Evolutionary conservation across 2,888 invertebrate genomes (phyloP), one percentile per base, ranked within the genome.

Genomic region (Apodemia mormo): DNA sequence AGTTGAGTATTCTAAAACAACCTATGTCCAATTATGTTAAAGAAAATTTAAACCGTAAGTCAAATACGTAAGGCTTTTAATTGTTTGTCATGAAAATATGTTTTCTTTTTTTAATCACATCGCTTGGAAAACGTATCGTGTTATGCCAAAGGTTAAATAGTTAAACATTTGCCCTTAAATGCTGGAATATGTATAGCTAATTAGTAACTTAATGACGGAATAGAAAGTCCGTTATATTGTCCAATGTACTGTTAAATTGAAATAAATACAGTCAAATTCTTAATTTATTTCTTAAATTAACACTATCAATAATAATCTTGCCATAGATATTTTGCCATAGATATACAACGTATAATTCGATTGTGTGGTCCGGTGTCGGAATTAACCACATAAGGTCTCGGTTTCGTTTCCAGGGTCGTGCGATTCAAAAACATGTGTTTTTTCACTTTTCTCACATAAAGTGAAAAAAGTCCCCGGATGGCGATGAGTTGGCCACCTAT

Each of bases 141-240:
- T 85, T 79, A 87, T 84, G 87, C 81, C 87, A 88, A 85, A 87
- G 89, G 87, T 88, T 85, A 81, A 74, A 76, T 76, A 76, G 65
- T 68, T 71, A 73, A 79, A 76, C 78, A 74, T 80, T 80, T 76
- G 78, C 78, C 76, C 77, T 78, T 78, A 80, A 75, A 74, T 71
- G 72, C 61, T 52, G 43, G 58, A 66, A 65, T 65, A 73, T 74
- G 71, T 74, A 71, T 73, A 54, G 58, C 66, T 68, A 68, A 65
- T 65, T 65, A 52, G 61, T 65, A 37, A 52, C 40, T 61, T 61
- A 61, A 61, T 61, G 58, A 33, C 10, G 10, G 12, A 61, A 33
- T 33, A 33, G 49, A 49, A 49, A 49, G 14, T 14, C 5, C 49
- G 12, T 14, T 49, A 14, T 49, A 12, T 49, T 14, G 12, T 49